Percentiles rank a stretch among this genome's conserved stretches.
Evolutionary conservation across 2,888 invertebrate genomes (phyloP).

Genomic region (Spilarctia lutea): DNA sequence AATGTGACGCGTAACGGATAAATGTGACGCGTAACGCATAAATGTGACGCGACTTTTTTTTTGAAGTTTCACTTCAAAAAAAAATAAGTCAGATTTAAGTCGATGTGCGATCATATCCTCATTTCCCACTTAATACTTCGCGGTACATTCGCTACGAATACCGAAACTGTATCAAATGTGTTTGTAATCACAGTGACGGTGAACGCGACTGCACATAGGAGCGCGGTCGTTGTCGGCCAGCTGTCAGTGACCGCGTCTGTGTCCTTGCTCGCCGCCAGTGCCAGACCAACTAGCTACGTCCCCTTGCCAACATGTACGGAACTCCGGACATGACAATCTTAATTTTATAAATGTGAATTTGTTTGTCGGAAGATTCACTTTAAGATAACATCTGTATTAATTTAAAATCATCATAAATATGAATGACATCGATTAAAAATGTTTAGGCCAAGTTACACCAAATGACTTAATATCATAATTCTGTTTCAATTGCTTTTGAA

Average conservation of each 20-base stretch:
- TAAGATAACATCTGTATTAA: not conserved
- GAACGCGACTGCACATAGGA: slow-evolving; percentile 17
- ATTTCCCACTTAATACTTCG: not conserved
- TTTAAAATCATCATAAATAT: not conserved
- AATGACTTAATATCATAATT: not conserved
- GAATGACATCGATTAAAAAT: too few species aligned
- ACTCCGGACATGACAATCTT: not conserved
- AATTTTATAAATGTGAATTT: not conserved
- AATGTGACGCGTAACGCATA: too few species aligned
- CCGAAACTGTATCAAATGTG: slow-evolving; percentile 27
- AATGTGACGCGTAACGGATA: too few species aligned
- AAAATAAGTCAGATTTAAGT: not conserved
- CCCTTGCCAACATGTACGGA: slow-evolving; percentile 4
- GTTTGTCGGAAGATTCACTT: not conserved
- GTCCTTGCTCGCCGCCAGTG: slow-evolving; percentile 60
- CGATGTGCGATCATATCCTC: not conserved
- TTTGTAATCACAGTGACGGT: slow-evolving; percentile 25
- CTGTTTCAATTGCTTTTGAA: not conserved
- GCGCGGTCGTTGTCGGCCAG: slow-evolving; percentile 35
- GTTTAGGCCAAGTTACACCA: too few species aligned
- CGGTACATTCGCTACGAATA: not conserved
- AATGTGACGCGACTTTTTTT: too few species aligned
- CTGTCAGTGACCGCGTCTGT: slow-evolving; percentile 72
- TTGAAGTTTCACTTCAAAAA: too few species aligned
- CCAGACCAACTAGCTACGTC: slow-evolving; percentile 22